A percentile compares a stretch with the other conserved stretches of the same genome.
Evolutionary conservation across 2,113 vertebrate genomes (phyloP).

Genomic region (Microcebus jonahi): DNA sequence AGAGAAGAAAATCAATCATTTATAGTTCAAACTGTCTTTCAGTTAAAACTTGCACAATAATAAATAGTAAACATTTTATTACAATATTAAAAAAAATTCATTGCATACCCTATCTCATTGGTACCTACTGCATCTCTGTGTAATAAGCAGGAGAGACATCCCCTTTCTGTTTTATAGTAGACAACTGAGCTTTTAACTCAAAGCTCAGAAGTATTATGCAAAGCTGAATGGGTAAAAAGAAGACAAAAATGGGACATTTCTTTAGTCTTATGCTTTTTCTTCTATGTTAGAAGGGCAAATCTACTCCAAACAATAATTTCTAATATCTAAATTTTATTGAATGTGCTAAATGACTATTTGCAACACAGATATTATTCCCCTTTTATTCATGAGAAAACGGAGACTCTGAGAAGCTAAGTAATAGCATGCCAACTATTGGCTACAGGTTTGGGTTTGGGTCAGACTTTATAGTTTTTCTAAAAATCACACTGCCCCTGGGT

Average conservation of each 20-base stretch:
- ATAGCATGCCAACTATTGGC: too few species aligned
- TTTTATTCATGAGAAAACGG: neutral
- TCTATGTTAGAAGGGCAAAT: neutral
- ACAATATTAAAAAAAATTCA: neutral
- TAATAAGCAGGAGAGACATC: neutral
- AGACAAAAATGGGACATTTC: neutral
- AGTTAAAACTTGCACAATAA: neutral
- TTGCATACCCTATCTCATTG: neutral
- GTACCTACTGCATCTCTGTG: neutral
- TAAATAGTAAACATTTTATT: neutral
- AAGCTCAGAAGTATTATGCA: neutral
- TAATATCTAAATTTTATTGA: neutral
- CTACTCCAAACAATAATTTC: neutral
- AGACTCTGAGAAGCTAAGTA: neutral
- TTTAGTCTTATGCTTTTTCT: neutral
- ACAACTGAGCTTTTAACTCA: neutral
- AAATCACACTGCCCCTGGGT: neutral
- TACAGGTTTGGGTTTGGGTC: neutral
- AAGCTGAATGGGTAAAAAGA: neutral
- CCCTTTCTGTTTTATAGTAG: neutral
- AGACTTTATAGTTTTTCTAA: neutral
- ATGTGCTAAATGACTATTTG: neutral
- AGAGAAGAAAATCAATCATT: neutral
- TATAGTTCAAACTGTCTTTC: neutral
- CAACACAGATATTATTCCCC: accelerated